Base-by-base conservation (phyloP, 2,888 invertebrate genomes). In the Lasioglossum leucozonium region DNA sequence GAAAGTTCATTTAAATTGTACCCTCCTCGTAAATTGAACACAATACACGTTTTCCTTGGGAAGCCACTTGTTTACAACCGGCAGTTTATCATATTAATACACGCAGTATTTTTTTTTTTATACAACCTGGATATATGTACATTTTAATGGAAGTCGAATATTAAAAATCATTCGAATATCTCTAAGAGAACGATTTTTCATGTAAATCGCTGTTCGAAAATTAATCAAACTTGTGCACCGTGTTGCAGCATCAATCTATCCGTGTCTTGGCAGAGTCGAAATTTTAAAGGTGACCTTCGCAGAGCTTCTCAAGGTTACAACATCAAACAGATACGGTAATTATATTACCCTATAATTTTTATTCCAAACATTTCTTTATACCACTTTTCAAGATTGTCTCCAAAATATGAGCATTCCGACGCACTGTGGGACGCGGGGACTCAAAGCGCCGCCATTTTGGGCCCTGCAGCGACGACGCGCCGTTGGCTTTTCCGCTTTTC, bases 1-100 rank as follows among this genome's bases (percentile, higher is more conserved):
- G 69, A 69, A 69, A 69, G 69, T 69, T 40, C 10, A 69, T 69
- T 69, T 69, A 40, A 69, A 69, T 69, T n/a, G 37, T 69, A 69
- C 40, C 69, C 69, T 40, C 69, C n/a, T 40, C 40, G 40, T 69
- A 69, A 69, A 69, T 40, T 40, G 40, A 40, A 69, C 69, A 40
- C n/a, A 40, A 69, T 40, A 37, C 69, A n/a, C 22, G 69, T n/a
- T n/a, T n/a, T 69, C 40, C 40, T 22, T 1, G 22, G 22, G 37
- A n/a, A 11, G 37, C 37, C 37, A n/a, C n/a, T 40, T 40, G 40
- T n/a, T 69, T 69, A 40, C 69, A 69, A 69, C 69, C 69, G n/a
- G 4, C 40, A 40, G n/a, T 69, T 69, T n/a, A 40, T 69, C 37
- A 67, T 67, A 34, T 34, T 67, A 11, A n/a, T 22, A 22, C 34